A percentile compares a stretch with the other conserved stretches of the same genome.
Evolutionary conservation across 2,797 vertebrate species (phyloP).

Genomic region (Jordanella pulchra): DNA sequence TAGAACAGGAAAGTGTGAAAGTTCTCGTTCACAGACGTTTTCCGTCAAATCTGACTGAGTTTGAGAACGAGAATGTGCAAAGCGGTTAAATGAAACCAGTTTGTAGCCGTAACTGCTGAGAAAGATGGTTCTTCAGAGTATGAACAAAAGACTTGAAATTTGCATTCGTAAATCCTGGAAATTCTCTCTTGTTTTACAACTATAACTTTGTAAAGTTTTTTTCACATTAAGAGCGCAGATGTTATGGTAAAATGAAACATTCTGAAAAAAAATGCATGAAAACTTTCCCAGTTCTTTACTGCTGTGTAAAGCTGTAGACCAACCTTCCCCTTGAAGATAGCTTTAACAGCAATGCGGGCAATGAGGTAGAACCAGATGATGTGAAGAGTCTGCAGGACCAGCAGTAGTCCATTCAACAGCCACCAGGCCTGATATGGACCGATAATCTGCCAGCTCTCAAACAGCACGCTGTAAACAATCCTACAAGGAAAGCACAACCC

Average conservation of each 20-base stretch:
- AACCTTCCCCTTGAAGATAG: conserved; percentile 94
- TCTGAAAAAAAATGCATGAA: not conserved
- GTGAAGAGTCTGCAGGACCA: conserved; percentile 89
- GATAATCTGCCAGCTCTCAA: conserved; percentile 94
- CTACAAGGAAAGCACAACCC: conserved; percentile 70
- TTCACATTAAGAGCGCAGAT: not conserved
- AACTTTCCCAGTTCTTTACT: not conserved
- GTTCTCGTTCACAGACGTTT: no score
- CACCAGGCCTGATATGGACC: conserved; percentile 96
- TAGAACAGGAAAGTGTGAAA: no score
- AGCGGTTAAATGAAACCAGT: no score
- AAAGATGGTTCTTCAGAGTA: no score
- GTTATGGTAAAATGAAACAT: not conserved
- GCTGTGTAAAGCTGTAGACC: conserved; percentile 33
- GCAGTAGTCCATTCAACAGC: conserved; percentile 89
- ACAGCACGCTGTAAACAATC: conserved; percentile 89
- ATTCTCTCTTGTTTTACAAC: not conserved
- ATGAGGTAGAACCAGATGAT: conserved; percentile 98
- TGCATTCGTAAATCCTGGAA: not conserved
- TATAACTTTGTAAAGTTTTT: not conserved
- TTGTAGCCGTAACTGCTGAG: no score
- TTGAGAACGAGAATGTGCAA: no score
- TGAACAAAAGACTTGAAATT: no score
- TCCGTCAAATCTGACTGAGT: no score
- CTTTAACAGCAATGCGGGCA: conserved; percentile 89